phyloP scores from a whole-genome alignment of 53 echinoderm and acorn worm genomes.

The Mesocentrotus franciscanus region DNA sequence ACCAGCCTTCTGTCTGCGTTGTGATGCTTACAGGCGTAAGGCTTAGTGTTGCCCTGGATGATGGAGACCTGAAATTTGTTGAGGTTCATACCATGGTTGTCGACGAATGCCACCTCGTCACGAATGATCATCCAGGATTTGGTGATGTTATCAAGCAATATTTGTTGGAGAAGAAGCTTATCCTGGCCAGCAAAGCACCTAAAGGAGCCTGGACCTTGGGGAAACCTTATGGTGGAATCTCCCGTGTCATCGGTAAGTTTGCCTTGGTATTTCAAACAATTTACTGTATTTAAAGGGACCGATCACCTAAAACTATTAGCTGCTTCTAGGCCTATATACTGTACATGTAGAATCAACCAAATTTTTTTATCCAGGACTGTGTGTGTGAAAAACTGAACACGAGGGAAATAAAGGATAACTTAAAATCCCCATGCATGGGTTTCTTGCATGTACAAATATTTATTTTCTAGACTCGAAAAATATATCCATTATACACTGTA shows the following conservation, averaged over 20 bases:
- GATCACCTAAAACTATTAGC: too few species aligned
- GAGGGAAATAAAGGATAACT: too few species aligned
- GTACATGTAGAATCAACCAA: background rate
- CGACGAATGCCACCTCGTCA: slow-evolving; percentile 47
- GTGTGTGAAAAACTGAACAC: too few species aligned
- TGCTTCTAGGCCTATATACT: background rate
- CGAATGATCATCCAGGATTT: slow-evolving; percentile 2
- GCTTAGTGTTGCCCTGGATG: slow-evolving; percentile 6
- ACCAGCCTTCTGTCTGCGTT: slow-evolving; percentile 27
- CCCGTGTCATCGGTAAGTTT: slow-evolving; percentile 48
- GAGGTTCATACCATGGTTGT: slow-evolving; percentile 18
- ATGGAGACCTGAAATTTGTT: background rate
- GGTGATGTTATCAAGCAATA: slow-evolving; percentile 53
- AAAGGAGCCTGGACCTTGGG: slow-evolving; percentile 57
- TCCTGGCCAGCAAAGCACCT: slow-evolving; percentile 40
- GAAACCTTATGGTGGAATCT: slow-evolving; percentile 52
- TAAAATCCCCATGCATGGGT: too few species aligned
- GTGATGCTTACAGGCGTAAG: slow-evolving; percentile 24
- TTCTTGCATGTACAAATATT: too few species aligned
- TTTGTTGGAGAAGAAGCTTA: slow-evolving; percentile 49
- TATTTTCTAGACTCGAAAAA: too few species aligned
- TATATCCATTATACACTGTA: too few species aligned
- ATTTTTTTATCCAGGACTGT: too few species aligned
- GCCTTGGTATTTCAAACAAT: background rate
- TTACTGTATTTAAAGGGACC: background rate